A percentile compares a stretch with the other conserved stretches of the same genome.
phyloP scores from a whole-genome alignment of 2,888 invertebrate species.

The Eudasyphora cyanicolor region DNA sequence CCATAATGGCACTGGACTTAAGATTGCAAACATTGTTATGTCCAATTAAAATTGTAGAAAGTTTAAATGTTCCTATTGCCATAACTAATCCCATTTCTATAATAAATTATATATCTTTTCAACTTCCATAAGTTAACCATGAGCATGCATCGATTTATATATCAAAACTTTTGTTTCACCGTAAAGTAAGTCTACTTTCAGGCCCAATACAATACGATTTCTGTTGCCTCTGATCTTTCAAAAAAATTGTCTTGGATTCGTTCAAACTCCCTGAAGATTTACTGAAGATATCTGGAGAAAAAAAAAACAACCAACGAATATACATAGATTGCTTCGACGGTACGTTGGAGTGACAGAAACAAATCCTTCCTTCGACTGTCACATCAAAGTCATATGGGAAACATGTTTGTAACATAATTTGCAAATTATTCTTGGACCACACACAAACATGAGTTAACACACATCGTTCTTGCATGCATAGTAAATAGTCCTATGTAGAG shows the following conservation, averaged over 20 bases:
- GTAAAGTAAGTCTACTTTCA: background rate
- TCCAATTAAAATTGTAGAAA: no score
- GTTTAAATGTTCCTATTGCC: no score
- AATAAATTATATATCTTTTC: no score
- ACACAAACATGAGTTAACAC: background rate
- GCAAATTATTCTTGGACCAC: background rate
- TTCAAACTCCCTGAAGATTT: background rate
- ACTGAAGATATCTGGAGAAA: background rate
- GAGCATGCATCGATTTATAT: no score
- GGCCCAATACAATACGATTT: background rate
- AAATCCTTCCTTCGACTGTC: background rate
- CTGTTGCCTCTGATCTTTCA: background rate
- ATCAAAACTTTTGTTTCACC: no score
- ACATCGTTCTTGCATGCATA: background rate
- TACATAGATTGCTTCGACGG: background rate
- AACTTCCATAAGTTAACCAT: no score
- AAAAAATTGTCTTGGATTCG: background rate
- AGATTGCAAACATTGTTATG: no score
- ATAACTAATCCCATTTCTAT: no score
- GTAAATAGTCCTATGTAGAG: background rate
- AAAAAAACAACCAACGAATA: background rate
- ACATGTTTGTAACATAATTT: conserved; percentile 5
- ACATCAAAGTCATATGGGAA: background rate
- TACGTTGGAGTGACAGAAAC: background rate
- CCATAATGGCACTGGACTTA: no score